A percentile compares a stretch with the other conserved stretches of the same genome.
phyloP scores from a whole-genome alignment of 2,797 vertebrate species.

The Denticeps clupeoides region DNA sequence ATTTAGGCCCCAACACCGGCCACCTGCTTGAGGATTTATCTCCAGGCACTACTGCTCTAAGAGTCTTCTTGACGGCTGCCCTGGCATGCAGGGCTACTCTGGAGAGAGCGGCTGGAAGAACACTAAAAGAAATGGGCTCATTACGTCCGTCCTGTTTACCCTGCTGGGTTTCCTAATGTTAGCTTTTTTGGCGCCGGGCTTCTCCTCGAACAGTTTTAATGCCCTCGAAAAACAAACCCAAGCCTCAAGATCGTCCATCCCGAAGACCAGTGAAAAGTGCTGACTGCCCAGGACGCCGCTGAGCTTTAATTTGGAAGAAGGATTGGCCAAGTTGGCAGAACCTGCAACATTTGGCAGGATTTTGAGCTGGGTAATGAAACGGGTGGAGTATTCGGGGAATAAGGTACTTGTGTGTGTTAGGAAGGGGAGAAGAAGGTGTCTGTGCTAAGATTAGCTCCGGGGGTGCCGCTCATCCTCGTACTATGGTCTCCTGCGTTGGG shows the following conservation, averaged over 20 bases:
- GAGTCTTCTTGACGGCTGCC: conserved; percentile 32
- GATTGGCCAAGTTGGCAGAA: background rate
- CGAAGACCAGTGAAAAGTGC: background rate
- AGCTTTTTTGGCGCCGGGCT: background rate
- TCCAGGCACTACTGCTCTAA: conserved; percentile 47
- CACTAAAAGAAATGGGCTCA: background rate
- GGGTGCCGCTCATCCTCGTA: no score
- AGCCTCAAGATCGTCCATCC: background rate
- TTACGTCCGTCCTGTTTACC: background rate
- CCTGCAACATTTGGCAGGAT: no score
- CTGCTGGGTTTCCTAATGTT: background rate
- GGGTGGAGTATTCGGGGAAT: background rate
- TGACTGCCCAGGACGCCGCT: background rate
- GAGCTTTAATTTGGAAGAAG: background rate
- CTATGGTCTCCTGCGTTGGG: no score
- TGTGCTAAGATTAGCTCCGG: no score
- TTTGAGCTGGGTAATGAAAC: no score
- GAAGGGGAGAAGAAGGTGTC: no score
- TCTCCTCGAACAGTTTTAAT: background rate
- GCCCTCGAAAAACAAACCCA: background rate
- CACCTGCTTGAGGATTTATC: conserved; percentile 63
- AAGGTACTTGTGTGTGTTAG: background rate
- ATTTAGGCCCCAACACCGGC: conserved; percentile 43
- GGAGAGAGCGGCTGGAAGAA: background rate
- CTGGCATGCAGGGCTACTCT: background rate